A percentile compares a stretch with the other conserved stretches of the same genome.
phyloP scores from a whole-genome alignment of 2,888 invertebrate species.

The Oligia fasciuncula region DNA sequence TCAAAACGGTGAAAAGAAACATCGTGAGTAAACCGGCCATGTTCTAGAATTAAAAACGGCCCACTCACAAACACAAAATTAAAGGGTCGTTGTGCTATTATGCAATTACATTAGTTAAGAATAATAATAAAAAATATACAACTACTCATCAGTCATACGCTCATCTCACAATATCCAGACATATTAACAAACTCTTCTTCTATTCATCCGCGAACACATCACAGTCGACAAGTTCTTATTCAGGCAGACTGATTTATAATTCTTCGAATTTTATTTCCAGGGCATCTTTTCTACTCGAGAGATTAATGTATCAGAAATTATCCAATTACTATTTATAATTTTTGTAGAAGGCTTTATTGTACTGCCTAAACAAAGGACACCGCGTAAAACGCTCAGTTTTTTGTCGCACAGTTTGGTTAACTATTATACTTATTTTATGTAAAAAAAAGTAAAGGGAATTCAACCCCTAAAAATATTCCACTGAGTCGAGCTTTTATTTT shows the following conservation, averaged over 20 bases:
- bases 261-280: neutral
- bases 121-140: neutral
- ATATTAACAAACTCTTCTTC: neutral
- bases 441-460: neutral
- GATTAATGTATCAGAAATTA: neutral
- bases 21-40: no score
- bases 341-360: no score
- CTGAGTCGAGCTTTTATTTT: no score
- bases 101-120: no score
- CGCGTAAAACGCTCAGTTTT: neutral
- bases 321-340: neutral
- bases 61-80: no score
- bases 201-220: neutral
- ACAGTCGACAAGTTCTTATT: neutral
- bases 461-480: neutral
- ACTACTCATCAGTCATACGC: neutral
- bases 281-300: neutral
- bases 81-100: no score
- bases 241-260: neutral
- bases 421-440: neutral
- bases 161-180: neutral
- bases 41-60: no score
- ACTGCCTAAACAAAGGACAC: neutral
- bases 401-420: neutral
- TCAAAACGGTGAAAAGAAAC: no score